Evolutionary conservation across 2,797 vertebrate species (phyloP), one percentile per base, ranked within the genome.

Genomic region (Acipenser transmontanus): DNA sequence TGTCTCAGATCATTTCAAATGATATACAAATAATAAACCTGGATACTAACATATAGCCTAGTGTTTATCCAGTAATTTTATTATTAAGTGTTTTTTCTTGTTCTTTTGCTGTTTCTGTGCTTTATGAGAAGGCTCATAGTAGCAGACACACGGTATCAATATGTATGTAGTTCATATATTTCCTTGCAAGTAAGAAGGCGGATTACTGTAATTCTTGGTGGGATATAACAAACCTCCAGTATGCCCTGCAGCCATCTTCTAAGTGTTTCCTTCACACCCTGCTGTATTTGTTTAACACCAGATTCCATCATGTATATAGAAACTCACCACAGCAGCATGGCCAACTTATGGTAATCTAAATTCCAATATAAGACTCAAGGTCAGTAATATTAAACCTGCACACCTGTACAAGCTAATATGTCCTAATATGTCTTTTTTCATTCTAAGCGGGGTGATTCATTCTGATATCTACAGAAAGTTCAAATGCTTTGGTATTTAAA

Each of bases 261-360:
- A 14, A 56, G 50, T 20, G 8, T 50, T 54, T 59, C 8, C 61
- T 63, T 56, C 47, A 17, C 52, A 10, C 49, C 20, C 68, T 62
- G 68, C 63, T 66, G 64, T 62, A 51, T 70, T 66, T 66, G 64
- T 17, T 62, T 56, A 49, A 66, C 57, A 34, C 50, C 47, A 59
- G 64, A 56, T 64, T 66, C 11, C 52, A 49, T 61, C 47, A 65
- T 66, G 59, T 20, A 14, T 20, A 62, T 34, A 34, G 47, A 61
- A 52, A 8, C 48, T 34, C 34, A 14, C 48, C 63, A 49, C 17
- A 50, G 59, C 68, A 59, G 62, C 56, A 17, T 52, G 6, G 17
- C 47, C 11, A n/a, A 20, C 47, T 65, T 34, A 34, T 50, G 12
- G 63, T 14, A 20, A 65, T 69, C 17, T 52, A 10, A n/a, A 20